phyloP scores from a whole-genome alignment of 2,113 vertebrate species.

The Oenanthe oenanthe region DNA sequence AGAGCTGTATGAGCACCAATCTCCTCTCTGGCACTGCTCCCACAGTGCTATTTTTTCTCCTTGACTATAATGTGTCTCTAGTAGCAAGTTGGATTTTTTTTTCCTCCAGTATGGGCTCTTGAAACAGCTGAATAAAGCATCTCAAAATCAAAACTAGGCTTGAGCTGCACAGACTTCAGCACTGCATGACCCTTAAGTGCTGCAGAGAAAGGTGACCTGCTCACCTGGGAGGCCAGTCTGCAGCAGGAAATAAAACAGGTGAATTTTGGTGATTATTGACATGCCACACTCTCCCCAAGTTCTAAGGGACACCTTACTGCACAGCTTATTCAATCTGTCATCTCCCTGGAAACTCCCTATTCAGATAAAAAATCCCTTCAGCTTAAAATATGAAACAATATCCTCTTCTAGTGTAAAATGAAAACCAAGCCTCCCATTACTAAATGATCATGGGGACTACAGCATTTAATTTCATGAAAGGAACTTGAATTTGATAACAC shows the following conservation, averaged over 20 bases:
- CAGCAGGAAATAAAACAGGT: background rate
- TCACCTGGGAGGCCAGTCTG: background rate
- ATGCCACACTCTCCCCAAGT: background rate
- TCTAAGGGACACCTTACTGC: background rate
- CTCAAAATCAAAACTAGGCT: background rate
- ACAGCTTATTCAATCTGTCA: background rate
- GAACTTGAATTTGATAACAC: background rate
- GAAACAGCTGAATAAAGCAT: background rate
- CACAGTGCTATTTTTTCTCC: background rate
- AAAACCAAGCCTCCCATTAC: background rate
- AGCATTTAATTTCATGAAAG: background rate
- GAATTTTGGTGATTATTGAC: background rate
- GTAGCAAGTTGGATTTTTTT: background rate
- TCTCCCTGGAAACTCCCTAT: background rate
- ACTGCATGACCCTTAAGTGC: background rate
- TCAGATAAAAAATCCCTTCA: background rate
- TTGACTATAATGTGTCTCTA: background rate
- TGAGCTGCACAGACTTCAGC: background rate
- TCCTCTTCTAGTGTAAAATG: background rate
- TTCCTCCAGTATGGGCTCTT: background rate
- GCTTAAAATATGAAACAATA: background rate
- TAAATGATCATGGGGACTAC: background rate
- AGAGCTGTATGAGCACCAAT: background rate
- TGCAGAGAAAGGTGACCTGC: background rate
- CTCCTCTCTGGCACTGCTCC: background rate